These are phyloP conservation scores for Erpobdella octoculata DNA, from an alignment of 2,888 invertebrate genomes.

Conservation along the genomic window DNA sequence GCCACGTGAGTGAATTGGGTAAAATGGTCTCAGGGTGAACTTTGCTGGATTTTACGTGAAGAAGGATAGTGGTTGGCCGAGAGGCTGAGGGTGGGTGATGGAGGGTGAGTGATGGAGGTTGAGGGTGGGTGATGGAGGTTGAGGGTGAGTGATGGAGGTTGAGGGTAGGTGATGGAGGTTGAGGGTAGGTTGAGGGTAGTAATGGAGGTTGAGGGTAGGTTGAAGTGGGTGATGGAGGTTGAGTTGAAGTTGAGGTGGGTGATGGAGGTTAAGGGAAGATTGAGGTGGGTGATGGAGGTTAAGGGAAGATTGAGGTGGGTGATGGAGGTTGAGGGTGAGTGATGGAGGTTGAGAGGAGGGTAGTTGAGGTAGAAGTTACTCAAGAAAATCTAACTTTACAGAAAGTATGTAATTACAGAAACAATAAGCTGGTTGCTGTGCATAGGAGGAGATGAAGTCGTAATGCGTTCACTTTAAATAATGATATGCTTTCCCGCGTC, in stretches of 20 bases:
- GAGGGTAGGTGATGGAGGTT: background rate
- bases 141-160: background rate
- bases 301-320: background rate
- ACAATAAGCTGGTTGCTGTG: too few relatives aligned
- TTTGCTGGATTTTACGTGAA: too few relatives aligned
- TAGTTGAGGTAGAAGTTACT: background rate
- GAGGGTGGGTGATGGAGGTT: background rate
- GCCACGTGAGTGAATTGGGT: too few relatives aligned
- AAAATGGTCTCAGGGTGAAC: too few relatives aligned
- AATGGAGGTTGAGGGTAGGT: background rate
- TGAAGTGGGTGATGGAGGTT: background rate
- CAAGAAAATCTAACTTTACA: too few relatives aligned
- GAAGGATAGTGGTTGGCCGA: background rate
- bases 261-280: background rate
- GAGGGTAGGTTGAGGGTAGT: background rate
- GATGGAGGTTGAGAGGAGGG: background rate
- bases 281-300: background rate
- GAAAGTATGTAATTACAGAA: too few relatives aligned
- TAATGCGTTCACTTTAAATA: slow-evolving; percentile 1
- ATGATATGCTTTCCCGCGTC: slow-evolving; percentile 1
- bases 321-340: background rate
- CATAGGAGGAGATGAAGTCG: background rate
- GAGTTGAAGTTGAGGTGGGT: background rate
- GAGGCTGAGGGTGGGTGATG: background rate
- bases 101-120: background rate